These are phyloP conservation scores for Hemibagrus wyckioides DNA, from an alignment of 2,113 vertebrate species.

Conservation along the genomic window DNA sequence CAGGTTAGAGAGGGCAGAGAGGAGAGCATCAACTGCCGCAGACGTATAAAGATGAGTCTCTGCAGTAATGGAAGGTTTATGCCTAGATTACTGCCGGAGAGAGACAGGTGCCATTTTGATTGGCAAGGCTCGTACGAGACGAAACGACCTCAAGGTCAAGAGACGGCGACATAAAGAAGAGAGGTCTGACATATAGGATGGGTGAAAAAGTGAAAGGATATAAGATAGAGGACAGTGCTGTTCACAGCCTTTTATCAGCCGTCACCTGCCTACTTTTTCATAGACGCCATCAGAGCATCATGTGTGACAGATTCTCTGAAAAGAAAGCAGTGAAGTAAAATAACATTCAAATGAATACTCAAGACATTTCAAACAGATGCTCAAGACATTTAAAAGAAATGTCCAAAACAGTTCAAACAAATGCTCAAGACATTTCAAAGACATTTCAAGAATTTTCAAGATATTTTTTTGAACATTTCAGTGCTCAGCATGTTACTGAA, in stretches of 20 bases:
- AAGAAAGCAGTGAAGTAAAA: slow-evolving; percentile 1
- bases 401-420: not conserved
- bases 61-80: slow-evolving; percentile 66
- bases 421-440: not conserved
- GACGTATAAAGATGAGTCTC: slow-evolving; percentile 43
- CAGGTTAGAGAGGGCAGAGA: not conserved
- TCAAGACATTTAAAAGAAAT: not conserved
- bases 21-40: slow-evolving; percentile 23
- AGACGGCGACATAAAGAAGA: slow-evolving; percentile 23
- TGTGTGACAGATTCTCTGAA: not conserved
- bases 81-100: slow-evolving; percentile 59
- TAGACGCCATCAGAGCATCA: not conserved
- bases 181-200: slow-evolving; percentile 2
- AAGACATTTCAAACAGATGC: not conserved
- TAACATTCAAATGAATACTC: no score
- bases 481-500: no score
- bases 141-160: slow-evolving; percentile 39
- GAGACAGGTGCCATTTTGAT: slow-evolving; percentile 55
- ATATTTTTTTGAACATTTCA: no score
- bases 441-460: not conserved
- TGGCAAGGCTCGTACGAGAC: slow-evolving; percentile 29
- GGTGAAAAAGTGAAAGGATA: not conserved
- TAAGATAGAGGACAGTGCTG: not conserved
- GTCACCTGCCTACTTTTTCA: not conserved
- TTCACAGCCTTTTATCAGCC: not conserved